phyloP scores from a whole-genome alignment of 2,797 vertebrate genomes.

The Florisuga fusca region DNA sequence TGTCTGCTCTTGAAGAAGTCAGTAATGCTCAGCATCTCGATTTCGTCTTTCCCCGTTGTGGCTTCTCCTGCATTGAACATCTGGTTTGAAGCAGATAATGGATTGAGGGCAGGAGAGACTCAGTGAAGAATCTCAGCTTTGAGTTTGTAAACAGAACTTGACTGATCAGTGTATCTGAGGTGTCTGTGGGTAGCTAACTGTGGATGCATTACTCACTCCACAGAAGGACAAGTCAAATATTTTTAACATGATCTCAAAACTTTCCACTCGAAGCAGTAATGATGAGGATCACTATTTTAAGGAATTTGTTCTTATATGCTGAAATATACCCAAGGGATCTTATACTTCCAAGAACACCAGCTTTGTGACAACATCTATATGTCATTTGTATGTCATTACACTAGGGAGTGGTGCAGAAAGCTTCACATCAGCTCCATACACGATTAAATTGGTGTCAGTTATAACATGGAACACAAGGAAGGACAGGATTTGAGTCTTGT shows the following conservation, averaged over 20 bases:
- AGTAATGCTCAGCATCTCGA: not conserved
- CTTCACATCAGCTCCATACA: not conserved
- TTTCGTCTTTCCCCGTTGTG: not conserved
- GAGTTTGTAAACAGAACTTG: not conserved
- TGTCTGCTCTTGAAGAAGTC: not conserved
- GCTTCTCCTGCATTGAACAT: not conserved
- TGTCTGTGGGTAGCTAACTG: not conserved
- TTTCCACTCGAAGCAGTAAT: slow-evolving; percentile 1
- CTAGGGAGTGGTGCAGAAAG: not conserved
- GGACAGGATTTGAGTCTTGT: not conserved
- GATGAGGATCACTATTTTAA: slow-evolving; percentile 21
- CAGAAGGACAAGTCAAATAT: slow-evolving; percentile 31
- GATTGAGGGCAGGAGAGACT: not conserved
- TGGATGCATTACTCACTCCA: not conserved
- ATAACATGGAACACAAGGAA: not conserved
- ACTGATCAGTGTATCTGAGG: not conserved
- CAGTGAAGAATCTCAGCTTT: not conserved
- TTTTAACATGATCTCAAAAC: slow-evolving; percentile 50
- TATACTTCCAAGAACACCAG: not conserved
- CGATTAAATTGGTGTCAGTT: not conserved
- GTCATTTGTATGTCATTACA: not conserved
- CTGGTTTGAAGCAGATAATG: not conserved
- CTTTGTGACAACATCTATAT: not conserved
- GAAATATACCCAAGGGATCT: not conserved
- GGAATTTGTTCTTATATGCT: slow-evolving; percentile 36